Evolutionary conservation across 2,797 vertebrate genomes (phyloP), one percentile per base, ranked within the genome.

Genomic region (Epinephelus coioides): DNA sequence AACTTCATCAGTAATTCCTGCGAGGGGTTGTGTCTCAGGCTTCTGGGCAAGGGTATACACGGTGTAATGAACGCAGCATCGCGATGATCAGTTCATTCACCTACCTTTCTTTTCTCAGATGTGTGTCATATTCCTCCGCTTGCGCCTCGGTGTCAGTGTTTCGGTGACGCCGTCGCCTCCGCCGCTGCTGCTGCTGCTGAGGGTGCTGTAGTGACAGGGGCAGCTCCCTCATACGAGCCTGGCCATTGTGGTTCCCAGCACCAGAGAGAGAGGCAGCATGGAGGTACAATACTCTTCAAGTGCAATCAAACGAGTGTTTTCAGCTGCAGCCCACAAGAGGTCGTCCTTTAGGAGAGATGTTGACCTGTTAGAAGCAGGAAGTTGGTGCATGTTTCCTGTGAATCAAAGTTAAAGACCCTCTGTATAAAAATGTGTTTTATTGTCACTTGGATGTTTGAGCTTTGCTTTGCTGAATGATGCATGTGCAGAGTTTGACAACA

Each of bases 1-100:
- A 91, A 92, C 87, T 94, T 92, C 76, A 90, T 84, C 81, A 60
- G 76, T 83, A 46, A 91, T 88, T 80, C 77, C 82, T 57, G 23
- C 7, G 69, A 69, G 76, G 67, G 84, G 81, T 69, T 81, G 68
- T 53, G 44, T 85, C 85, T 81, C 78, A 8, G 76, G 83, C 53
- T 79, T 51, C 23, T 17, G 47, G 47, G 63, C 59, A 65, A 21
- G 21, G 50, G 46, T 62, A 68, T 3, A 63, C 21, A 69, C 56
- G 47, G 72, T 54, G 62, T 9, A 25, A 59, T 19, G 51, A 54
- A 60, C 27, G 13, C 47, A 60, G 5, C 53, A 67, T 59, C 38
- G 46, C n/a, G 4, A 67, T 15, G 5, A n/a, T 44, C 19, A 27
- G n/a, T 62, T 56, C 3, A 19, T 84, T 21, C 6, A 73, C 92